phyloP scores from a whole-genome alignment of 1,140 invertebrate species.

The Melitaea cinxia region DNA sequence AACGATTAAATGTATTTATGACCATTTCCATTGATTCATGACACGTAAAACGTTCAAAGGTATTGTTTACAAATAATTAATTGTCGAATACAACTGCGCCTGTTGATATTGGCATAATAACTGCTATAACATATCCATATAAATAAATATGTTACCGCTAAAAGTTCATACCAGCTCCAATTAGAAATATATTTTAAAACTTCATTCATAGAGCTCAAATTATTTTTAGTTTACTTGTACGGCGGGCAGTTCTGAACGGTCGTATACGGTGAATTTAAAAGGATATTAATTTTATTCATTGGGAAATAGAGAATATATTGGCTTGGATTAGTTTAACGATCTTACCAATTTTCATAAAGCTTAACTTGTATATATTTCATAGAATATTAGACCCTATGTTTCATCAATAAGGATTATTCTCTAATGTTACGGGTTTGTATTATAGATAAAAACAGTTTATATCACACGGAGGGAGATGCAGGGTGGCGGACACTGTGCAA shows the following conservation, averaged over 20 bases:
- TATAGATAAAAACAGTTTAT: constrained; percentile 33
- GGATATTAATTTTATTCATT: constrained; percentile 77
- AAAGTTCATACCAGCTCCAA: constrained; percentile 22
- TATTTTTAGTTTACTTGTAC: not conserved
- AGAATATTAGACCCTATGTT: constrained; percentile 35
- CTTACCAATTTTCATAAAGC: constrained; percentile 35
- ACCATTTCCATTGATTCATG: constrained; percentile 30
- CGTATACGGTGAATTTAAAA: constrained; percentile 67
- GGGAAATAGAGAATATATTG: constrained; percentile 77
- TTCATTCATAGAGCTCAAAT: constrained; percentile 36
- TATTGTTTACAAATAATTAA: constrained; percentile 79
- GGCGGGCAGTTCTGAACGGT: constrained; percentile 48
- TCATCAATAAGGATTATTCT: constrained; percentile 35
- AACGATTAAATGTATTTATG: constrained; percentile 5
- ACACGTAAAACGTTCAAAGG: constrained; percentile 47
- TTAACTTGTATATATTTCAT: constrained; percentile 18
- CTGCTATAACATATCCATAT: constrained; percentile 65
- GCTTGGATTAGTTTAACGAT: constrained; percentile 76
- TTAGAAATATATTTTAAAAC: constrained; percentile 35
- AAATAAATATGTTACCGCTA: constrained; percentile 53
- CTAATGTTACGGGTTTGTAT: constrained; percentile 18
- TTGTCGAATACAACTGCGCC: constrained; percentile 73
- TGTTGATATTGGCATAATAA: constrained; percentile 75
- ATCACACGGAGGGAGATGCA: constrained; percentile 54
- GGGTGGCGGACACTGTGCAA: constrained; percentile 69